Evolutionary conservation across 2,113 vertebrate genomes (phyloP), one percentile per base, ranked within the genome.

Genomic region (Solea senegalensis): DNA sequence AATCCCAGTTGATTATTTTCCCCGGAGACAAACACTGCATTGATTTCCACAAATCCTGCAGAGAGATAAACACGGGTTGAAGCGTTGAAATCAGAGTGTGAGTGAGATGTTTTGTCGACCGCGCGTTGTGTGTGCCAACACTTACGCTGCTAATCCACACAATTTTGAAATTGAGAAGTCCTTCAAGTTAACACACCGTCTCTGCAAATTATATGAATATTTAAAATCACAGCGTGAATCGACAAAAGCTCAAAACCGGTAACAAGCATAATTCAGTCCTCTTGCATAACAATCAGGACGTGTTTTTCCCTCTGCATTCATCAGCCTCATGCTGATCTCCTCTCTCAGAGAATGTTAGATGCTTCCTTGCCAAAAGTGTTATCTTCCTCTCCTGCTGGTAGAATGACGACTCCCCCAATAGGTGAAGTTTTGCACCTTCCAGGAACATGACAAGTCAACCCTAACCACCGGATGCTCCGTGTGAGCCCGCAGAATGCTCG

Each of bases 401-500:
- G 79, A 83, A 84, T 84, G 83, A 85, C 76, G 77, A 85, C 88
- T 80, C 76, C 78, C 70, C 80, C 78, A 77, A 66, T 63, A 85
- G 87, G 89, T 82, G 88, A 88, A 72, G 71, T 71, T 90, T 69
- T 70, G 69, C 78, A 84, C 80, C 78, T 91, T 88, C 75, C 69
- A 82, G 78, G 80, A 83, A 87, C 26, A 58, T 88, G 73, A 65
- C 61, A n/a, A 77, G 84, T 77, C 82, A 60, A 72, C 76, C 82
- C 65, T 72, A 86, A 85, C 69, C 73, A 55, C 48, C 50, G 15
- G 76, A 81, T 13, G 65, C 44, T 28, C 76, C 28, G 51, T 54
- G 74, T 83, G 81, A 64, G 73, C 65, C 1, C 1, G 40, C 59
- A 68, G 76, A 77, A 62, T 72, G 62, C 61, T 76, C 48, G 54